A percentile compares a stretch with the other conserved stretches of the same genome.
Conservation (phyloP, 2,113 vertebrate species). For the Daphoenositta chrysoptera region DNA sequence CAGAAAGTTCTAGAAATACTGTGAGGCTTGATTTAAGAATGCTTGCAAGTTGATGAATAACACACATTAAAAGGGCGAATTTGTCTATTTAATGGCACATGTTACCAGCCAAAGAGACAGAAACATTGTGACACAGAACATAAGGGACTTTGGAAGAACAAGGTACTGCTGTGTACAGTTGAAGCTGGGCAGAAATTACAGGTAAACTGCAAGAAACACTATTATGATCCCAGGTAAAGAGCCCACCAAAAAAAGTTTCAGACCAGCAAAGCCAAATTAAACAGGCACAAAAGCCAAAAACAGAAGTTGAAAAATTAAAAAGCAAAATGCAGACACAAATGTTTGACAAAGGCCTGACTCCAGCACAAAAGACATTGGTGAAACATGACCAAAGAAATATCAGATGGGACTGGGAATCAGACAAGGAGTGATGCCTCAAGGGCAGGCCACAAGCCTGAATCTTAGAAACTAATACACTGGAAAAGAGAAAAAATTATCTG, state of each 20-base stretch:
- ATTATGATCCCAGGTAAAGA: background rate
- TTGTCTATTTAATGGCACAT: background rate
- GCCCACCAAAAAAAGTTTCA: background rate
- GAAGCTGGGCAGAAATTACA: background rate
- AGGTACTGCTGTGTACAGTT: background rate
- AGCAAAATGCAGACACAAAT: background rate
- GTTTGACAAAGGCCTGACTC: background rate
- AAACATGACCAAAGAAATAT: background rate
- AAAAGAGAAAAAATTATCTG: background rate
- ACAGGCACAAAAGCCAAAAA: background rate
- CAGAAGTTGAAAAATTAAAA: background rate
- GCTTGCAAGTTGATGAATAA: background rate
- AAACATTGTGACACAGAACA: background rate
- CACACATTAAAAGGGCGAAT: background rate
- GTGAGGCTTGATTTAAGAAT: background rate
- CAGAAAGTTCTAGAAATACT: background rate
- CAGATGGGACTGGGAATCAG: background rate
- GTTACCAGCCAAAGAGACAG: background rate
- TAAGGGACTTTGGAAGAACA: background rate
- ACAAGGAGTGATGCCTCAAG: background rate
- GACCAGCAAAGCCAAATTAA: background rate
- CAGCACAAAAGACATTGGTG: background rate
- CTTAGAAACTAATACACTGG: background rate
- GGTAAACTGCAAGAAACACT: background rate
- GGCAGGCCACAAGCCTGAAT: background rate